Conservation (phyloP, 2,797 vertebrate genomes). For the Cyclopterus lumpus region DNA sequence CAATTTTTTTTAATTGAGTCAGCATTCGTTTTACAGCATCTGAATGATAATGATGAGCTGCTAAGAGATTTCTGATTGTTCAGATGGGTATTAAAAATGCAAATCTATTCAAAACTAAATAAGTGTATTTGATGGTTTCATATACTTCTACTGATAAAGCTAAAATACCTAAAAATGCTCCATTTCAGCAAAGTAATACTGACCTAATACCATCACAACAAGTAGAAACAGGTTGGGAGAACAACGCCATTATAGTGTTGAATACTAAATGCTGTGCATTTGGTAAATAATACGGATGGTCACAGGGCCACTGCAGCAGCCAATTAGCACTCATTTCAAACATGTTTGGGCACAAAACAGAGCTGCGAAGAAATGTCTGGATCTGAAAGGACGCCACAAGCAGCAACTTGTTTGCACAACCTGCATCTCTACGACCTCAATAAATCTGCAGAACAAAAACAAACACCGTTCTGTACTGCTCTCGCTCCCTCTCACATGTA, state of each 20-base stretch:
- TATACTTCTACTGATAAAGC: neutral
- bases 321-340: constrained; percentile 40
- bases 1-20: neutral
- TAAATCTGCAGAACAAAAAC: constrained; percentile 56
- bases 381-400: constrained; percentile 56
- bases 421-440: constrained; percentile 37
- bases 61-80: neutral
- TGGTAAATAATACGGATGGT: constrained; percentile 33
- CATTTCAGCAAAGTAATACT: neutral
- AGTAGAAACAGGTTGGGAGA: constrained; percentile 15
- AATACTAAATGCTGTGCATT: constrained; percentile 12
- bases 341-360: constrained; percentile 69
- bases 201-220: neutral
- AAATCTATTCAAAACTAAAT: neutral
- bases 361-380: constrained; percentile 28
- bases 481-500: neutral
- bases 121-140: neutral
- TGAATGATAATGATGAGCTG: neutral
- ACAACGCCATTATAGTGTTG: constrained; percentile 16
- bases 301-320: constrained; percentile 12
- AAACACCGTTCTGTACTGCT: constrained; percentile 19
- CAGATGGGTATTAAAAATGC: neutral
- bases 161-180: neutral
- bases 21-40: neutral
- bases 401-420: constrained; percentile 62